These are phyloP conservation scores for Cephalophus harveyi DNA, from an alignment of 2,113 vertebrate species.

Conservation along the genomic window DNA sequence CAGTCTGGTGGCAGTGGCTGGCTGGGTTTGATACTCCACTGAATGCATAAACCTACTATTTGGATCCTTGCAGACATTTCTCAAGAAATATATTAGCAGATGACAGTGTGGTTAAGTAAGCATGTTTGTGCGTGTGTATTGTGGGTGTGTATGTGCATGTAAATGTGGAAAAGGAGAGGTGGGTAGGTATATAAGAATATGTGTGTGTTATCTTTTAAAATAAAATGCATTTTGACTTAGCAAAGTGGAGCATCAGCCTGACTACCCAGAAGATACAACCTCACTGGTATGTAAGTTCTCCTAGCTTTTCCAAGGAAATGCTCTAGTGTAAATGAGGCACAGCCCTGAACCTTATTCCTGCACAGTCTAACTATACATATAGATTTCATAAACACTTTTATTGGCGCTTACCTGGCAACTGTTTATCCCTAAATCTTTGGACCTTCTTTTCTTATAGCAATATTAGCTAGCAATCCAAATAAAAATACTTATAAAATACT, in stretches of 20 bases:
- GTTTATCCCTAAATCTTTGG: background rate
- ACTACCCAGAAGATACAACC: background rate
- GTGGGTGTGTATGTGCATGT: background rate
- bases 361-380: background rate
- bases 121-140: background rate
- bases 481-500: background rate
- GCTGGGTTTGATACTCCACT: background rate
- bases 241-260: background rate
- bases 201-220: background rate
- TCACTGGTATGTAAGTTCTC: background rate
- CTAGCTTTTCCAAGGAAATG: background rate
- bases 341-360: background rate
- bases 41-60: conserved; percentile 2
- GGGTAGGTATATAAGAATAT: background rate
- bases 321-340: background rate
- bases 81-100: background rate
- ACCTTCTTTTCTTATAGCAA: background rate
- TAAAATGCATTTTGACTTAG: background rate
- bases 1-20: background rate
- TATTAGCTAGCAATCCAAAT: background rate
- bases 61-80: background rate
- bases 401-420: background rate
- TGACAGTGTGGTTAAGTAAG: background rate
- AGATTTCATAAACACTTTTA: background rate
- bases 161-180: background rate